A percentile compares a stretch with the other conserved stretches of the same genome.
Conservation (phyloP, 2,797 vertebrate species). For the Catostomus latipinnis region DNA sequence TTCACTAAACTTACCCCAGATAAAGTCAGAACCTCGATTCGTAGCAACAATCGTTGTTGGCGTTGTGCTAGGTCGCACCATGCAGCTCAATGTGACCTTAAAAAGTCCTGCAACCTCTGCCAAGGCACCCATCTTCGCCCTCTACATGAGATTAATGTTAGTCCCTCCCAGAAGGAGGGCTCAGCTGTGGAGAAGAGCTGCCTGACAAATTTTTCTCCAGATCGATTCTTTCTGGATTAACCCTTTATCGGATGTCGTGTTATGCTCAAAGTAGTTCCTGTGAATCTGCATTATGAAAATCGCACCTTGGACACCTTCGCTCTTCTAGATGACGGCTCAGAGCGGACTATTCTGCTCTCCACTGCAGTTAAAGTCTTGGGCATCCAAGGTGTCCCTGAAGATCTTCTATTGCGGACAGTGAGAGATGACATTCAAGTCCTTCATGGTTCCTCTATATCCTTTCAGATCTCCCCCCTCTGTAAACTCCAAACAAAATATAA, state of each 20-base stretch:
- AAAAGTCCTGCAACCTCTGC: conserved; percentile 29
- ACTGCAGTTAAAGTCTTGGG: neutral
- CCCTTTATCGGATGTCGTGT: neutral
- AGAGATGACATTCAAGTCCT: neutral
- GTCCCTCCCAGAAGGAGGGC: neutral
- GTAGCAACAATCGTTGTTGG: neutral
- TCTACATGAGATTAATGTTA: conserved; percentile 12
- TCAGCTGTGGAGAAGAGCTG: neutral
- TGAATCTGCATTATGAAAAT: neutral
- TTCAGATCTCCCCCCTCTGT: neutral
- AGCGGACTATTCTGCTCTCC: neutral
- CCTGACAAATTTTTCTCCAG: neutral
- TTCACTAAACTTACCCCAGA: neutral
- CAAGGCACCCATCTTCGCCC: neutral
- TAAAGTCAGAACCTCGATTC: neutral
- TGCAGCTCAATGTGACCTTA: neutral
- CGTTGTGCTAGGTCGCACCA: neutral
- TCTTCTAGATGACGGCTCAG: no score
- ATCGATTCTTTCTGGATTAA: neutral
- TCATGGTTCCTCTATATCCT: neutral
- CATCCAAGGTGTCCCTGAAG: neutral
- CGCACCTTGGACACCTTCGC: neutral
- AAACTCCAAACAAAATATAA: no score
- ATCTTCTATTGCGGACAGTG: neutral
- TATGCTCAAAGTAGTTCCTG: conserved; percentile 3